Base-by-base conservation (phyloP, 2,113 vertebrate genomes). In the Mionectes macconnelli region DNA sequence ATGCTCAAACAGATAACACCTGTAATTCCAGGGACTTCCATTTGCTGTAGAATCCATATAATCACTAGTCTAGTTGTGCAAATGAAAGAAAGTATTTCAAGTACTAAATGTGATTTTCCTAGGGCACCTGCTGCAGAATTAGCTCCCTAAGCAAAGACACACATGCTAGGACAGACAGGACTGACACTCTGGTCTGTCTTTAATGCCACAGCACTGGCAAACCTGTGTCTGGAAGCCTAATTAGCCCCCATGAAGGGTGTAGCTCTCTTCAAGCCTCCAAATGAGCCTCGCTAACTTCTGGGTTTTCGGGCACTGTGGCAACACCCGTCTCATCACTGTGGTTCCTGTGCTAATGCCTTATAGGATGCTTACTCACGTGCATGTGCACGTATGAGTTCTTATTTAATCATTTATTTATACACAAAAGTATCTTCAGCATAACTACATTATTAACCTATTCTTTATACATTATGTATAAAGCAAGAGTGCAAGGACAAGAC, bases 331-430 rank as follows among this genome's bases (percentile, higher is more conserved):
- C 10, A 19, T 42, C 7, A 1, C 28, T 2, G 2, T 2, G 2
- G 6, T 15, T 14, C 40, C 21, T 24, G 12, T 45, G 19, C 49
- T 57, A 79, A 40, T 33, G 35, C 17, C 22, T 20, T 45, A 19
- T 19, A 0, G 1, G 12, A 37, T 27, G 4, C 16, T 83, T 67
- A 42, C 10, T 87, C 74, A 57, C 0, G 0, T 75, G 47, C 11
- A 14, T 8, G 33, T n/a, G 39, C 28, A 24, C 14, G 28, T 45
- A 18, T 22, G 45, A 31, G n/a, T 24, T 62, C 18, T 31, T 81
- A 68, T 78, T 78, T 72, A 44, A 76, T 87, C 1, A 27, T 74
- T 80, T 84, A 62, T 91, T 84, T 85, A 37, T 31, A 52, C n/a
- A 44, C 31, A 62, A 62, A 94, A 74, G 20, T 70, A 44, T 74